Conservation (phyloP, 2,888 invertebrate species). For the Drosophila demipolita region DNA sequence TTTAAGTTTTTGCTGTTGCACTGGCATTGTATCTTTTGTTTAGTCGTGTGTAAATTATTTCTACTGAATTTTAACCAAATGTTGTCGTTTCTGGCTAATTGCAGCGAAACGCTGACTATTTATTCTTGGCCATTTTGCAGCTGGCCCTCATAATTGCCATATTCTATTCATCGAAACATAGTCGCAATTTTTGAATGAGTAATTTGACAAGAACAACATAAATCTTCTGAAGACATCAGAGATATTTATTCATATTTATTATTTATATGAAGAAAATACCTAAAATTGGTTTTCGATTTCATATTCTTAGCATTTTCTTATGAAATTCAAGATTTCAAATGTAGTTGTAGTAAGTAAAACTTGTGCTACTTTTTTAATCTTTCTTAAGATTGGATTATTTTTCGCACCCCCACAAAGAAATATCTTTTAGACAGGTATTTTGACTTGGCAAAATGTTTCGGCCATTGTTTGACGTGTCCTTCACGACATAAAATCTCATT, state of each 20-base stretch:
- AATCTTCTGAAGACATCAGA: background rate
- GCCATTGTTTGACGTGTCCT: slow-evolving; percentile 74
- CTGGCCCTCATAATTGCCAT: slow-evolving; percentile 53
- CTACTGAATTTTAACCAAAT: slow-evolving; percentile 45
- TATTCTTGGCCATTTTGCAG: slow-evolving; percentile 48
- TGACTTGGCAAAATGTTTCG: slow-evolving; percentile 40
- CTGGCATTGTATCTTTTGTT: slow-evolving; percentile 58
- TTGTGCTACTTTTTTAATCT: too few relatives aligned
- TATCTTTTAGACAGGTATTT: slow-evolving; percentile 53
- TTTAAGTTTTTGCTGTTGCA: slow-evolving; percentile 23
- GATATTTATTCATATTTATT: background rate
- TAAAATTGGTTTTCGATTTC: background rate
- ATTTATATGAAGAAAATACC: background rate
- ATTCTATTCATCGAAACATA: slow-evolving; percentile 2
- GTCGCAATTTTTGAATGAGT: background rate
- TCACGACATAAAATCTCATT: slow-evolving; percentile 63
- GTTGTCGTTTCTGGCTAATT: slow-evolving; percentile 57
- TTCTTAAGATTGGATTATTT: slow-evolving; percentile 42
- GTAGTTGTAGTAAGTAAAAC: too few relatives aligned
- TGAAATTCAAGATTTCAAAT: background rate
- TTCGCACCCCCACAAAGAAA: slow-evolving; percentile 63
- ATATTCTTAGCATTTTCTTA: too few relatives aligned
- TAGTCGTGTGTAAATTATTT: slow-evolving; percentile 61
- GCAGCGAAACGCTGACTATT: slow-evolving; percentile 54
- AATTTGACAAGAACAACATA: background rate